Conservation (phyloP, 2,888 invertebrate genomes). For the Mythimna lalbum region DNA sequence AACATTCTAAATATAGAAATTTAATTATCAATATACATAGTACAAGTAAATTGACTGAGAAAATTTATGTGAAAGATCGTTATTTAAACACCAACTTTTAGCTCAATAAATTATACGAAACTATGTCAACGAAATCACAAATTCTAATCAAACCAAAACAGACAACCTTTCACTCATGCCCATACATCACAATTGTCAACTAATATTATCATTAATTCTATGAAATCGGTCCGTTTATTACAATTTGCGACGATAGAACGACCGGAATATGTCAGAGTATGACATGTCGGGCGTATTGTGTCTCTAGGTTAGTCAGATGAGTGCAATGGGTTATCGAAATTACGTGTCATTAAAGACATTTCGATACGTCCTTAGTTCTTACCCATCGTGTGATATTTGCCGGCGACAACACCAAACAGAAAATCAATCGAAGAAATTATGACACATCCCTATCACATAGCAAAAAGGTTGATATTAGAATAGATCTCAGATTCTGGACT, state of each 20-base stretch:
- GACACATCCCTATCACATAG: background rate
- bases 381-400: conserved; percentile 66
- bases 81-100: background rate
- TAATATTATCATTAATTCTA: conserved; percentile 66
- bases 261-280: conserved; percentile 55
- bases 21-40: too few relatives aligned
- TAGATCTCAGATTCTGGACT: background rate
- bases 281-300: conserved; percentile 70
- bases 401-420: conserved; percentile 54
- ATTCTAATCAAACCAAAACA: conserved; percentile 26
- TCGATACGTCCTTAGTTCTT: conserved; percentile 62
- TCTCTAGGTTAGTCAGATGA: conserved; percentile 70
- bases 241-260: conserved; percentile 60
- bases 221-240: conserved; percentile 66
- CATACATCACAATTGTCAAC: conserved; percentile 55
- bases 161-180: conserved; percentile 29
- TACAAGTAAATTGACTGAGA: background rate
- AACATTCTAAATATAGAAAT: background rate
- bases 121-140: conserved; percentile 18
- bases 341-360: conserved; percentile 64
- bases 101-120: background rate
- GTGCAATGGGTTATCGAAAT: conserved; percentile 67
- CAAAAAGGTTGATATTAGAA: conserved; percentile 27
- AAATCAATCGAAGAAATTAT: background rate
- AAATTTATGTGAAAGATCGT: background rate